Conservation (phyloP, 2,797 vertebrate species). For the Selene dorsalis region DNA sequence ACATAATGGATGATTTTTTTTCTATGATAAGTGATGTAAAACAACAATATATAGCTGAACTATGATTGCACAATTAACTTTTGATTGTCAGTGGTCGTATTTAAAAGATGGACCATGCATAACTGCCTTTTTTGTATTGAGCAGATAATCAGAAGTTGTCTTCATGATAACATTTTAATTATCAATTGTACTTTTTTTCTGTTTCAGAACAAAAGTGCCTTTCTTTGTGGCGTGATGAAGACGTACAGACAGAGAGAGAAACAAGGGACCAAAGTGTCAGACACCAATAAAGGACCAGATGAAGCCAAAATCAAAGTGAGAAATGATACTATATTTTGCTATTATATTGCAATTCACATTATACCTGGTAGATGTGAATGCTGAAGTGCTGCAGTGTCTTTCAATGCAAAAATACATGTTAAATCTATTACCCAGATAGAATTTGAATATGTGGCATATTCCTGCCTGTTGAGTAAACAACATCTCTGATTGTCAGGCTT, state of each 20-base stretch:
- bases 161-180: background rate
- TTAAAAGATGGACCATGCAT: background rate
- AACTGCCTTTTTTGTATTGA: conserved; percentile 1
- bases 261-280: conserved; percentile 99
- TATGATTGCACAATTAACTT: conserved; percentile 20
- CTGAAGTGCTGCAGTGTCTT: background rate
- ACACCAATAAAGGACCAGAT: conserved; percentile 99
- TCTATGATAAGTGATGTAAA: background rate
- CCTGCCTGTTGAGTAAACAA: background rate
- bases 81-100: background rate
- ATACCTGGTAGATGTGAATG: background rate
- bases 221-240: conserved; percentile 99
- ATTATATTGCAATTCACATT: background rate
- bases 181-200: conserved; percentile 10
- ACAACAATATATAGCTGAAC: background rate
- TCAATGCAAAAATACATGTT: background rate
- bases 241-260: conserved; percentile 99
- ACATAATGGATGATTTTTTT: conserved; percentile 1
- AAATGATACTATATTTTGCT: conserved; percentile 13
- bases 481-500: conserved; percentile 75
- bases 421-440: background rate
- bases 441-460: background rate
- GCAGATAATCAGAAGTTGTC: conserved; percentile 1
- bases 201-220: conserved; percentile 99
- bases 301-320: conserved; percentile 97